Conservation (phyloP, 2,113 vertebrate genomes). For the Lophochroa leadbeateri region DNA sequence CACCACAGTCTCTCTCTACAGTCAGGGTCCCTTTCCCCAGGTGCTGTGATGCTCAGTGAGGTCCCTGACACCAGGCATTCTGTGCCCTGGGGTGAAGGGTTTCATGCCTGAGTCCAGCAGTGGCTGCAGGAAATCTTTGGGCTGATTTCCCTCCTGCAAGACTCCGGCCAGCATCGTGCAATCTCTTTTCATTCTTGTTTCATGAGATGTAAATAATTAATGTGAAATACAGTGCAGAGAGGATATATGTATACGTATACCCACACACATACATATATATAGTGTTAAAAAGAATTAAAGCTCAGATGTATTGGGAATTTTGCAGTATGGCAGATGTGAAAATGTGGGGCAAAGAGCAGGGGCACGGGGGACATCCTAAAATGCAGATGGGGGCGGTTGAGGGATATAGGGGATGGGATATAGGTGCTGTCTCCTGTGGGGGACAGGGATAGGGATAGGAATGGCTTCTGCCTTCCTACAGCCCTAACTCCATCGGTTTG, state of each 20-base stretch:
- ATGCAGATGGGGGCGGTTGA: background rate
- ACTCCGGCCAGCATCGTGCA: background rate
- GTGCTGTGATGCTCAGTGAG: background rate
- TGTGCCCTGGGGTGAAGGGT: background rate
- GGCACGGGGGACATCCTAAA: background rate
- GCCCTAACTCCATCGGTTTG: background rate
- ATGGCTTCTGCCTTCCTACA: background rate
- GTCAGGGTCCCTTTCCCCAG: rapidly evolving
- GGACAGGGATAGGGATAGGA: background rate
- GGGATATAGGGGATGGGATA: background rate
- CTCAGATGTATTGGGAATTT: background rate
- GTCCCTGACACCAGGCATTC: background rate
- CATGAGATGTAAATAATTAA: constrained; percentile 70
- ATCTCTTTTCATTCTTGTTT: constrained; percentile 70
- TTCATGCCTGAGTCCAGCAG: background rate
- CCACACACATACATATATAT: background rate
- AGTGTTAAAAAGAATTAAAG: background rate
- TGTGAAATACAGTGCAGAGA: constrained; percentile 48
- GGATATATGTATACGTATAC: background rate
- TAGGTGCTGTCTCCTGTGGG: background rate
- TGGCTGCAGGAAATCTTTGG: background rate
- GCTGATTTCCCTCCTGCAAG: constrained; percentile 6
- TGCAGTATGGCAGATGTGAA: background rate
- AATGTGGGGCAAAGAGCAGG: background rate
- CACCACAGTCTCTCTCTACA: background rate